Base-by-base conservation (phyloP, 2,113 vertebrate species). In the Syngnathus scovelli region DNA sequence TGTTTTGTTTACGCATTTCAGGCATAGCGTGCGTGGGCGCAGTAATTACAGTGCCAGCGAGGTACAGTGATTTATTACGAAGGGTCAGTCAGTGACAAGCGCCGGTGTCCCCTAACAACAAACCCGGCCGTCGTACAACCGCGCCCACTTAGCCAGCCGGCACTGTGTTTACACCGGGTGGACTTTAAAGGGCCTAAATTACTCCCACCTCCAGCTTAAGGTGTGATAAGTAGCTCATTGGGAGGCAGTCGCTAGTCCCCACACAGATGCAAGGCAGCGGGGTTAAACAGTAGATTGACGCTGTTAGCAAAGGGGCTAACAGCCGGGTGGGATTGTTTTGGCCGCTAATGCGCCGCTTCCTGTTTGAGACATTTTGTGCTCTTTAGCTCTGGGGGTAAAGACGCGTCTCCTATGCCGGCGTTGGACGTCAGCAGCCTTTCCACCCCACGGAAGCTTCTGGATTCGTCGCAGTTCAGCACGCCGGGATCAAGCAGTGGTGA, bases 351-450 rank as follows among this genome's bases (percentile, higher is more conserved):
- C 37, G 48, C 49, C 36, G 23, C 49, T 54, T 66, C 64, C 64
- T 52, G 64, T 21, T 13, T 51, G 46, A 59, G 33, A 44, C 61
- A 38, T 69, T 55, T 80, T 63, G 13, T 51, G 21, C 33, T 56
- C 0, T 58, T 0, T 75, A 98, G 96, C 33, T 92, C 93, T 0
- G 77, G 90, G 13, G 74, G 78, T 74, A 98, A 96, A 85, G 97
- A 99, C 5, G 36, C 84, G 0, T 92, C 94, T 75, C 87, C 93
- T 0, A 83, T 91, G 48, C 91, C 94, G 60, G 79, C 88, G 67
- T 87, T 96, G 79, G 97, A 99, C 21, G 91, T 94, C n/a, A 90
- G 94, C 55, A 93, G 91, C 71, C 82, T 98, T 74, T 93, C 96
- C 16, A 95, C 95, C 1, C 94, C 95, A 64, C 91, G 95, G 33